Percentiles rank a stretch among this genome's conserved stretches.
Conservation (phyloP, 2,113 vertebrate species). For the Crocuta crocuta region DNA sequence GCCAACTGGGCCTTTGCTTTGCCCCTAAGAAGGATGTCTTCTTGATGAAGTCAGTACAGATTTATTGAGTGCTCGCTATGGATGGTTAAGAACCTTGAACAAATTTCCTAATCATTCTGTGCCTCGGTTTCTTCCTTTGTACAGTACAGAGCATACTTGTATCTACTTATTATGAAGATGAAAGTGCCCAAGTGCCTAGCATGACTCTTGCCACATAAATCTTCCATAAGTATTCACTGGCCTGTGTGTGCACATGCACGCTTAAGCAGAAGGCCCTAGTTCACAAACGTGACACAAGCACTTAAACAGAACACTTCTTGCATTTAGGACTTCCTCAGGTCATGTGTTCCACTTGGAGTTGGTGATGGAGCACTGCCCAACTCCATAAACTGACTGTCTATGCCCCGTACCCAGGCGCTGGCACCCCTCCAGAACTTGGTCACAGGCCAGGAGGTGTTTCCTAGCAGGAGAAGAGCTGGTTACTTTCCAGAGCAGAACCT, state of each 20-base stretch:
- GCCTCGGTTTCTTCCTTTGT: not conserved
- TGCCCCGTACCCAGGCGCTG: not conserved
- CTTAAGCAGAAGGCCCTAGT: not conserved
- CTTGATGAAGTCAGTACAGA: not conserved
- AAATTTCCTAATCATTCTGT: not conserved
- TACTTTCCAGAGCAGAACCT: not conserved
- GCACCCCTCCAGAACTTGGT: not conserved
- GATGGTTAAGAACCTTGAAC: not conserved
- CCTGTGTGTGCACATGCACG: too few species aligned
- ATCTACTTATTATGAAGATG: not conserved
- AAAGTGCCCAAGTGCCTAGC: not conserved
- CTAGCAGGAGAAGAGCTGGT: not conserved
- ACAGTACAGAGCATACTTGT: not conserved
- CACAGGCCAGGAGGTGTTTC: not conserved
- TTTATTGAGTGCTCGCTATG: not conserved
- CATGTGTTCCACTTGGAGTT: not conserved
- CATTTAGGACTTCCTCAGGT: not conserved
- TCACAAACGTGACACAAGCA: not conserved
- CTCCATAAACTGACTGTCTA: not conserved
- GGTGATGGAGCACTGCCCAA: not conserved
- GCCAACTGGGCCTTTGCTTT: not conserved
- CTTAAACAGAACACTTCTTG: not conserved
- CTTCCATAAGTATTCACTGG: not conserved
- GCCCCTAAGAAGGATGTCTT: not conserved
- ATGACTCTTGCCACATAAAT: not conserved